Evolutionary conservation across 2,888 invertebrate species (phyloP).

Genomic region (Drosophila eohydei): DNA sequence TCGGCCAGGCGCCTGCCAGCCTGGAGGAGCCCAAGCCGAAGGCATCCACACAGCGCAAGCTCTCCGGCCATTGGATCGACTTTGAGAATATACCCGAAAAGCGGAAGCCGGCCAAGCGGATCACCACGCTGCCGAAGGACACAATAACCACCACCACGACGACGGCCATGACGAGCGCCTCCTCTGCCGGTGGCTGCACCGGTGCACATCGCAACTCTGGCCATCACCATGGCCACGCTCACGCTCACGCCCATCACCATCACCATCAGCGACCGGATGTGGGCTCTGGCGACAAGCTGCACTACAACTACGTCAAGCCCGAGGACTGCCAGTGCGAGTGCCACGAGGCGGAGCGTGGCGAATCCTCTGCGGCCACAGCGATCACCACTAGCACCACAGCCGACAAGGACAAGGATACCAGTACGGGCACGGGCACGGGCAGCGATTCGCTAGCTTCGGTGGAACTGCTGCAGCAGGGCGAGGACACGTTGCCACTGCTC

Average conservation of each 20-base stretch:
- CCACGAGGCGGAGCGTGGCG: conserved; percentile 87
- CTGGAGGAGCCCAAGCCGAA: conserved; percentile 59
- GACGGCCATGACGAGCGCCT: conserved; percentile 46
- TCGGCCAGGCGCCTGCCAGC: conserved; percentile 5
- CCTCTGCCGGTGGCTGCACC: conserved; percentile 36
- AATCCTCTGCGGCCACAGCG: conserved; percentile 54
- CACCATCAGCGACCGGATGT: conserved; percentile 41
- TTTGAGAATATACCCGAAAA: conserved; percentile 94
- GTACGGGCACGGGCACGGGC: conserved; percentile 58
- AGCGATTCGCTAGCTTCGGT: conserved; percentile 79
- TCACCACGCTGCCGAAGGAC: conserved; percentile 90
- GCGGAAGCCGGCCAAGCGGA: conserved; percentile 92
- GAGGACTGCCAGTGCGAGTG: conserved; percentile 95
- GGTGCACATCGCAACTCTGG: conserved; percentile 27
- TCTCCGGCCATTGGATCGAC: conserved; percentile 91
- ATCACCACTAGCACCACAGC: conserved; percentile 8
- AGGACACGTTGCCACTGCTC: conserved; percentile 86
- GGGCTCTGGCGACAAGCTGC: conserved; percentile 83
- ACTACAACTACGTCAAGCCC: conserved; percentile 93
- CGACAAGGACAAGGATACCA: conserved; percentile 49
- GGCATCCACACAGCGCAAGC: conserved; percentile 80
- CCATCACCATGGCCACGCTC: conserved; percentile 38
- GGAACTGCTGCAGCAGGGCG: conserved; percentile 84
- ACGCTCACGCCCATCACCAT: conserved; percentile 40
- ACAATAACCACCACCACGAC: conserved; percentile 50